Conservation (phyloP, 2,888 invertebrate genomes). For the Drosophila siamana region DNA sequence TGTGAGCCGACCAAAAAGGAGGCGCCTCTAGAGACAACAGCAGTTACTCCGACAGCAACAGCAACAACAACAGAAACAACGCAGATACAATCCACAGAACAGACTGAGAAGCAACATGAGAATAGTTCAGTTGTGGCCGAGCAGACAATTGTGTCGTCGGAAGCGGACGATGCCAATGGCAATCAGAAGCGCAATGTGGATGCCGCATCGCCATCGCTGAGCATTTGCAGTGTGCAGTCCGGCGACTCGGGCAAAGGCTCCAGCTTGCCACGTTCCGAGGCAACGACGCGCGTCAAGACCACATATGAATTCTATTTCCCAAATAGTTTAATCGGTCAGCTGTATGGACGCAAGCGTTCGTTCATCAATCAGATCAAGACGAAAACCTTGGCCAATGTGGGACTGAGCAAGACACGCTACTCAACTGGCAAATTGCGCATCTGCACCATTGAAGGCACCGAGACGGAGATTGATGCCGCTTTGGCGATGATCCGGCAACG, state of each 20-base stretch:
- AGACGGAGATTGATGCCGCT: conserved; percentile 92
- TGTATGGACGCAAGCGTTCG: conserved; percentile 94
- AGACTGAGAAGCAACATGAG: conserved; percentile 31
- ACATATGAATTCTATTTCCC: conserved; percentile 90
- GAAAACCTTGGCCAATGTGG: conserved; percentile 91
- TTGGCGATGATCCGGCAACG: conserved; percentile 93
- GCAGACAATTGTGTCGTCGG: conserved; percentile 21
- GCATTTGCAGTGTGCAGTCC: conserved; percentile 85
- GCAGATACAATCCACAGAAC: conserved; percentile 26
- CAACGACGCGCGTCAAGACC: conserved; percentile 74
- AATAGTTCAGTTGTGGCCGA: conserved; percentile 18
- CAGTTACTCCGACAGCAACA: not conserved
- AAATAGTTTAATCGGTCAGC: conserved; percentile 91
- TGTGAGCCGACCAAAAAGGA: conserved; percentile 45
- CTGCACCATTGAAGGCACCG: conserved; percentile 93
- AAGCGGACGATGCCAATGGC: conserved; percentile 39
- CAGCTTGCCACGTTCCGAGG: conserved; percentile 84
- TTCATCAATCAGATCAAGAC: conserved; percentile 93
- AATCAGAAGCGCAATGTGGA: conserved; percentile 80
- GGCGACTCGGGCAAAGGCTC: conserved; percentile 85
- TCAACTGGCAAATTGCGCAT: conserved; percentile 90
- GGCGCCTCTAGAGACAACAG: conserved; percentile 5
- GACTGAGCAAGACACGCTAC: conserved; percentile 90
- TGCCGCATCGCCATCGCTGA: conserved; percentile 89
- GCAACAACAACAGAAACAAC: conserved; percentile 2